These are phyloP conservation scores for Coccyzus lansbergi DNA, from an alignment of 2,797 vertebrate genomes.

Conservation along the genomic window DNA sequence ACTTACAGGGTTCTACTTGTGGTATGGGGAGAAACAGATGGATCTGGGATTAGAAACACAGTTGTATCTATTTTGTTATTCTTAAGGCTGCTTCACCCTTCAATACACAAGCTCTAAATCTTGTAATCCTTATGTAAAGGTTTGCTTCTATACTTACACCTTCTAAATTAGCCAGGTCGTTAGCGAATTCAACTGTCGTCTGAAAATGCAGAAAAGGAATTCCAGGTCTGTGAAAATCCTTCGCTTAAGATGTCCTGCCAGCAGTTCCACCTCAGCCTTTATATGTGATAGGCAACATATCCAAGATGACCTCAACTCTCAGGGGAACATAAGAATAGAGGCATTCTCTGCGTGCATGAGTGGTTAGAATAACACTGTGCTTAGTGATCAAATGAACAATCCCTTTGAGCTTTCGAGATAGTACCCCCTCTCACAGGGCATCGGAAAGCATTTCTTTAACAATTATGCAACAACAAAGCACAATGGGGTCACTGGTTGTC, in stretches of 20 bases:
- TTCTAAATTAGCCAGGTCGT: neutral
- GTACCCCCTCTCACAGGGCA: constrained; percentile 70
- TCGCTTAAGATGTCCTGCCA: neutral
- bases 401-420: constrained; percentile 72
- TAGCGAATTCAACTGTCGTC: fast-evolving
- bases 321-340: constrained; percentile 68
- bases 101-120: neutral
- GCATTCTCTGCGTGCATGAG: constrained; percentile 65
- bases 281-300: constrained; percentile 39
- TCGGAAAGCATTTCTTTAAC: constrained; percentile 70
- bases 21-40: neutral
- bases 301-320: constrained; percentile 57
- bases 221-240: neutral
- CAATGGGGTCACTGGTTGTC: constrained; percentile 44
- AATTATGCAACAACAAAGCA: constrained; percentile 72
- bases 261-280: neutral
- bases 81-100: neutral
- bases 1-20: neutral
- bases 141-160: neutral
- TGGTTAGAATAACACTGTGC: constrained; percentile 66
- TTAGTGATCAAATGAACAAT: constrained; percentile 73
- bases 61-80: neutral
- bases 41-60: neutral
- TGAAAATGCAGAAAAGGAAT: neutral
- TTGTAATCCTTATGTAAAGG: neutral